These are phyloP conservation scores for Lanius collurio DNA, from an alignment of 2,113 vertebrate species.

Conservation along the genomic window DNA sequence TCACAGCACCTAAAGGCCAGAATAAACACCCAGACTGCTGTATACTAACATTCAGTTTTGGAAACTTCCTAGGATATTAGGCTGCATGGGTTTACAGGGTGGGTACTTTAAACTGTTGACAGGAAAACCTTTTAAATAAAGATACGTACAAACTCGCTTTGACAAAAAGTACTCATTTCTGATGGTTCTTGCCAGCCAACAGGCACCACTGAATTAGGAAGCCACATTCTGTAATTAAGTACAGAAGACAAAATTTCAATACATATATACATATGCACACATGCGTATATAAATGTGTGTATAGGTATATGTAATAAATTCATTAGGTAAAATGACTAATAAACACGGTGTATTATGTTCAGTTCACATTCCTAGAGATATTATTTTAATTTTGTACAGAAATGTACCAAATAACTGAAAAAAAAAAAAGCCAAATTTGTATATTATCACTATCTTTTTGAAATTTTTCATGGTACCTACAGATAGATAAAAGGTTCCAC, in stretches of 20 bases:
- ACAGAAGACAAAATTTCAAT: slow-evolving; percentile 63
- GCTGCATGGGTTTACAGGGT: slow-evolving; percentile 36
- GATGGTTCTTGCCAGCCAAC: slow-evolving; percentile 60
- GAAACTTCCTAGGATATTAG: slow-evolving; percentile 34
- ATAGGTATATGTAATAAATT: slow-evolving; percentile 48
- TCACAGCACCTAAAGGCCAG: slow-evolving; percentile 66
- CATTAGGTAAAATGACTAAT: slow-evolving; percentile 42
- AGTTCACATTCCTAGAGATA: slow-evolving; percentile 62
- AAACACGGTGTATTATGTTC: slow-evolving; percentile 53
- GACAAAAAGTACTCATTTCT: slow-evolving; percentile 12
- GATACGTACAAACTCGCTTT: background rate
- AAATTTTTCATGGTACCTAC: slow-evolving; percentile 49
- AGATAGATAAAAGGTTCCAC: slow-evolving; percentile 43
- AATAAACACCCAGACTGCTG: slow-evolving; percentile 55
- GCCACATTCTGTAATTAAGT: slow-evolving; percentile 69
- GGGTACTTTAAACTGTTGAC: slow-evolving; percentile 17
- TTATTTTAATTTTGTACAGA: slow-evolving; percentile 56
- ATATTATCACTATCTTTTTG: slow-evolving; percentile 3
- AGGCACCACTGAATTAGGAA: slow-evolving; percentile 71
- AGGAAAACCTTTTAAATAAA: slow-evolving; percentile 52
- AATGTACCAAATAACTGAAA: slow-evolving; percentile 52
- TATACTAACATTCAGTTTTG: slow-evolving; percentile 68
- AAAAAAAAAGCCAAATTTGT: slow-evolving; percentile 30
- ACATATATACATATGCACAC: slow-evolving; percentile 64
- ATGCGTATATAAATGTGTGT: slow-evolving; percentile 21